Conservation (phyloP, 1,140 invertebrate genomes). For the Platyscapa corneri region DNA sequence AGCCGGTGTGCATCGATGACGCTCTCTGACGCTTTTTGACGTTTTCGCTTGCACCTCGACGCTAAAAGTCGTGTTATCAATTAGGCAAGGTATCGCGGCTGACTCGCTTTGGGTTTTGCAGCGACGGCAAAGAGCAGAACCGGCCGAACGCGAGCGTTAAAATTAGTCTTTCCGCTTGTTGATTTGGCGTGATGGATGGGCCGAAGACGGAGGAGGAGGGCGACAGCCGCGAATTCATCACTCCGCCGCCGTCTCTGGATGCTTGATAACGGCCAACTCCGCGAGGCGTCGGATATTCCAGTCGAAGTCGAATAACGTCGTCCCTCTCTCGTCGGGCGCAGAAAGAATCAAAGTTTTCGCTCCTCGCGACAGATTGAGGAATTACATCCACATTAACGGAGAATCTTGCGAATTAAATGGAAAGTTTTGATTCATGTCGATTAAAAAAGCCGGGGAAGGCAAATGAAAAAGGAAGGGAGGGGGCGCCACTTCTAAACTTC, state of each 20-base stretch:
- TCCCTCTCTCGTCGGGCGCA: neutral
- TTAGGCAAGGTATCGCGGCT: too few species aligned
- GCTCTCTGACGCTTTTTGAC: too few species aligned
- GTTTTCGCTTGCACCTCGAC: too few species aligned
- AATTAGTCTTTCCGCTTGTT: conserved; percentile 38
- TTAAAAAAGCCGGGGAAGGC: too few species aligned
- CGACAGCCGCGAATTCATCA: conserved; percentile 32
- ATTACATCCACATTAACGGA: conserved; percentile 27
- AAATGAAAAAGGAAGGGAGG: neutral
- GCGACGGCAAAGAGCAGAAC: neutral
- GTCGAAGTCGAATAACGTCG: conserved; percentile 36
- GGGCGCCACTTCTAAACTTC: neutral
- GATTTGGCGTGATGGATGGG: conserved; percentile 34
- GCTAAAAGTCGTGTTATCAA: too few species aligned
- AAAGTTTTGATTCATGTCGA: conserved; percentile 50
- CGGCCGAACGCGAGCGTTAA: conserved; percentile 34
- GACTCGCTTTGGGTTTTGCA: too few species aligned
- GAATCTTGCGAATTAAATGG: conserved; percentile 13
- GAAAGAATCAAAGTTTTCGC: conserved; percentile 16
- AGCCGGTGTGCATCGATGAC: too few species aligned
- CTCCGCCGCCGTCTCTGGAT: neutral
- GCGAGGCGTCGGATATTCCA: conserved; percentile 14
- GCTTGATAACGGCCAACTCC: conserved; percentile 2
- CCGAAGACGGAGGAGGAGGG: neutral
- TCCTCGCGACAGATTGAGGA: neutral